Percentiles rank a stretch among this genome's conserved stretches.
Evolutionary conservation across 2,113 vertebrate genomes (phyloP).

Genomic region (Clarias gariepinus): DNA sequence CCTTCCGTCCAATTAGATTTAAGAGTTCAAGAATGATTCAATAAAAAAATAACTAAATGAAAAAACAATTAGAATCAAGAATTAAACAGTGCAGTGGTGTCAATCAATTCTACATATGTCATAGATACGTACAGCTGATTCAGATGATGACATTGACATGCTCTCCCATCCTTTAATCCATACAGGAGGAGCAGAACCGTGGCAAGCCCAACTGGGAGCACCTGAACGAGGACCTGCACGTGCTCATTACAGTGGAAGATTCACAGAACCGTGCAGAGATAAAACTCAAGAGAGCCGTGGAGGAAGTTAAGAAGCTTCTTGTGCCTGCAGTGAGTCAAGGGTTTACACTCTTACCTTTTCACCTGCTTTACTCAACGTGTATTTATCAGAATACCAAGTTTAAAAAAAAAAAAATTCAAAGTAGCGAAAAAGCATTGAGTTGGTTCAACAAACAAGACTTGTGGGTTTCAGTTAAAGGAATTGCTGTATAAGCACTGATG

Average conservation of each 20-base stretch:
- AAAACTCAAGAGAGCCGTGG: conserved; percentile 86
- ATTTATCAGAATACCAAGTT: conserved; percentile 19
- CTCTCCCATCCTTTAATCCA: conserved; percentile 15
- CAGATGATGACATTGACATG: background rate
- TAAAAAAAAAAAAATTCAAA: background rate
- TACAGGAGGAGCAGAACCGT: conserved; percentile 86
- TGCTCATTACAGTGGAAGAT: conserved; percentile 89
- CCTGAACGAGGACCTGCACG: conserved; percentile 87
- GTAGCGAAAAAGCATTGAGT: conserved; percentile 39
- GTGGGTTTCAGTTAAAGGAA: conserved; percentile 29
- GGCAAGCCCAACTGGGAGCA: conserved; percentile 91
- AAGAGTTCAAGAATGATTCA: background rate
- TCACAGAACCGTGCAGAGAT: conserved; percentile 89
- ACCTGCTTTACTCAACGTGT: conserved; percentile 12
- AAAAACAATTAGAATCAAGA: conserved; percentile 7
- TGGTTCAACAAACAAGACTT: conserved; percentile 37
- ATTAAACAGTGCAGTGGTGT: background rate
- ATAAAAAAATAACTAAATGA: no score
- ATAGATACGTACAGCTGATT: background rate
- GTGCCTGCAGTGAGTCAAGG: conserved; percentile 84
- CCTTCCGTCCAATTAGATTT: background rate
- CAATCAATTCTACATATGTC: background rate
- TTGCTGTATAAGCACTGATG: conserved; percentile 38
- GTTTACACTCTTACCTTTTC: background rate
- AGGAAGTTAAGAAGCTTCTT: conserved; percentile 86